Evolutionary conservation across 2,888 invertebrate species (phyloP), one percentile per base, ranked within the genome.

Genomic region (Ligdia adustata): DNA sequence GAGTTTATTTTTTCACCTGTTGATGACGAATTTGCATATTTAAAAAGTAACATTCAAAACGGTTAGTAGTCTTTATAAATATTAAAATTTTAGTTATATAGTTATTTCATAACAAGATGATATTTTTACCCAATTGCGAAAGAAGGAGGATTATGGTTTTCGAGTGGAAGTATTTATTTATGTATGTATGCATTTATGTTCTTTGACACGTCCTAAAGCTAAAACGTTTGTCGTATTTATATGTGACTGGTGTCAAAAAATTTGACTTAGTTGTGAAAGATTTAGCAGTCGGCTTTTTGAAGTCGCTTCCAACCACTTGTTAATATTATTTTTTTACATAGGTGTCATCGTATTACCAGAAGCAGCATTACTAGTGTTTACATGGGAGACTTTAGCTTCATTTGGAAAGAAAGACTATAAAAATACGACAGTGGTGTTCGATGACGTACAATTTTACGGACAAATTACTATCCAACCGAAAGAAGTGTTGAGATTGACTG

Each of bases 281-380:
- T n/a, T n/a, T n/a, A n/a, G n/a, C n/a, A n/a, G n/a, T n/a, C n/a
- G n/a, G n/a, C n/a, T n/a, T n/a, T n/a, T 4, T 4, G 16, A 4
- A 16, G 16, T 16, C 16, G 16, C 16, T 4, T 4, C 16, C 5
- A 4, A 16, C 16, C 5, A 16, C 16, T 16, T 16, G 5, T 5
- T 4, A 4, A 16, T 16, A 16, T 16, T 16, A 27, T 20, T 29
- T 1, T 28, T 11, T 11, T n/a, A 18, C 20, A 14, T 41, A 78
- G 93, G 93, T 5, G 76, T 92, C 27, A 91, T 91, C 38, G 71
- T 94, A 13, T 93, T 92, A 61, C 95, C 95, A 2, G 95, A 95
- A 44, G 93, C 94, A 7, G 93, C 79, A 1, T 65, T 82, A 13
- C 51, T 90, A 28, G 55, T 64, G 6, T 52, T 90, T 3, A 83